Evolutionary conservation across 2,797 vertebrate genomes (phyloP).

Genomic region (Erithacus rubecula): DNA sequence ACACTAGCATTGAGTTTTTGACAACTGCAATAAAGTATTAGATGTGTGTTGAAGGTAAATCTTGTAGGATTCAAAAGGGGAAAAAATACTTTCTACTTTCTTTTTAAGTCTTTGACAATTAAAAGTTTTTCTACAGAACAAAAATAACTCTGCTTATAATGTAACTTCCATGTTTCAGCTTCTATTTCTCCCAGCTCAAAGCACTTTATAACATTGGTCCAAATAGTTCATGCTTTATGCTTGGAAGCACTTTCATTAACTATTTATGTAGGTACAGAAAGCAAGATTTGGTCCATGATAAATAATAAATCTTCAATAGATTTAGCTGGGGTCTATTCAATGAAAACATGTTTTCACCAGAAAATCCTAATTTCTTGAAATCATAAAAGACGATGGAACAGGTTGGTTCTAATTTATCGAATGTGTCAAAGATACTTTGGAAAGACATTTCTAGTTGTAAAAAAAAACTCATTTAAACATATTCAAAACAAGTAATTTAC

Average conservation of each 20-base stretch:
- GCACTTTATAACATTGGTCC: conserved; percentile 45
- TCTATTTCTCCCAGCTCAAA: conserved; percentile 55
- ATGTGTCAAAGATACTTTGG: not conserved
- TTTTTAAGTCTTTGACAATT: conserved; percentile 58
- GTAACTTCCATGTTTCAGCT: conserved; percentile 62
- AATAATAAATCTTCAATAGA: conserved; percentile 65
- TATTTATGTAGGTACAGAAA: conserved; percentile 64
- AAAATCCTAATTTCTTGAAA: conserved; percentile 26
- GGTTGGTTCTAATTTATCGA: not conserved
- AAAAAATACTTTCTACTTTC: conserved; percentile 30
- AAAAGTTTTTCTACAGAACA: conserved; percentile 42
- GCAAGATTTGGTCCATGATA: conserved; percentile 62
- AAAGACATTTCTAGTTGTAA: not conserved
- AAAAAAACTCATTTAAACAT: not conserved
- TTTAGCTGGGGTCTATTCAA: conserved; percentile 32
- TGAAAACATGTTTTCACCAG: conserved; percentile 12
- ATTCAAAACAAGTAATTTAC: not conserved
- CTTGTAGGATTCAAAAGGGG: conserved; percentile 36
- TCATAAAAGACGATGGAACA: not conserved
- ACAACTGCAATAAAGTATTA: conserved; percentile 88
- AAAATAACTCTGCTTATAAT: conserved; percentile 61
- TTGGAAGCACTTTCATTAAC: conserved; percentile 66
- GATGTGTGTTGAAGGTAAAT: conserved; percentile 66
- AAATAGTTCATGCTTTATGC: conserved; percentile 63
- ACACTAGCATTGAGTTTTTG: conserved; percentile 82